Evolutionary conservation across 1,140 invertebrate species (phyloP).

Genomic region (Pygmarrhopalites habei): DNA sequence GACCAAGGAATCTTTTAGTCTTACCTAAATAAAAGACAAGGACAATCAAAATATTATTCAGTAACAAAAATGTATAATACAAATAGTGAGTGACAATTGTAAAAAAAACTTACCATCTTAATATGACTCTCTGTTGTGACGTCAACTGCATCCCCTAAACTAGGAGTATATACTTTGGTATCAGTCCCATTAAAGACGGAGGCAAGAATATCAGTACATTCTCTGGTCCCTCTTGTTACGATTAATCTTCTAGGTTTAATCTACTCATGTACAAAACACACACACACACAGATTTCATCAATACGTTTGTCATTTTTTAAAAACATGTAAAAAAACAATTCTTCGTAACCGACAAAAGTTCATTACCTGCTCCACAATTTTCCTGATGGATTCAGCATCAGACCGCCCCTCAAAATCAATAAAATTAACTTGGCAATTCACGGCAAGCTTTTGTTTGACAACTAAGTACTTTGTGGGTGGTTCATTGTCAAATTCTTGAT

Average conservation of each 20-base stretch:
- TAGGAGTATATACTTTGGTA: constrained; percentile 76
- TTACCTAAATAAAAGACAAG: constrained; percentile 51
- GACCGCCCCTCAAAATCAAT: constrained; percentile 98
- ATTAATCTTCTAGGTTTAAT: constrained; percentile 76
- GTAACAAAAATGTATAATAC: too few relatives aligned
- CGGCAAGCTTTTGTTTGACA: constrained; percentile 63
- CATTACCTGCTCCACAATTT: constrained; percentile 69
- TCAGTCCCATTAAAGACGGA: constrained; percentile 54
- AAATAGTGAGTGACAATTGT: too few relatives aligned
- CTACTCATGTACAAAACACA: too few relatives aligned
- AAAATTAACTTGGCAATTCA: constrained; percentile 81
- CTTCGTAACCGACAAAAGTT: too few relatives aligned
- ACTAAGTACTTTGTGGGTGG: constrained; percentile 83
- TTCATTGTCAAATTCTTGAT: constrained; percentile 49
- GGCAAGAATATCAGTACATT: constrained; percentile 57
- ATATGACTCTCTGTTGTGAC: constrained; percentile 97
- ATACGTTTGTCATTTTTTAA: not conserved
- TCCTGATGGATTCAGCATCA: constrained; percentile 92
- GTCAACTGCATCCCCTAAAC: constrained; percentile 78
- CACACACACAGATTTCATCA: constrained; percentile 46
- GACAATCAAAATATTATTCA: constrained; percentile 45
- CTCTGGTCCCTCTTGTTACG: constrained; percentile 57
- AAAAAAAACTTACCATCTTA: constrained; percentile 62
- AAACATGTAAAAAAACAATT: too few relatives aligned
- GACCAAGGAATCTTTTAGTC: constrained; percentile 81